phyloP scores from a whole-genome alignment of 2,797 vertebrate genomes.

The Pogonophryne albipinna region DNA sequence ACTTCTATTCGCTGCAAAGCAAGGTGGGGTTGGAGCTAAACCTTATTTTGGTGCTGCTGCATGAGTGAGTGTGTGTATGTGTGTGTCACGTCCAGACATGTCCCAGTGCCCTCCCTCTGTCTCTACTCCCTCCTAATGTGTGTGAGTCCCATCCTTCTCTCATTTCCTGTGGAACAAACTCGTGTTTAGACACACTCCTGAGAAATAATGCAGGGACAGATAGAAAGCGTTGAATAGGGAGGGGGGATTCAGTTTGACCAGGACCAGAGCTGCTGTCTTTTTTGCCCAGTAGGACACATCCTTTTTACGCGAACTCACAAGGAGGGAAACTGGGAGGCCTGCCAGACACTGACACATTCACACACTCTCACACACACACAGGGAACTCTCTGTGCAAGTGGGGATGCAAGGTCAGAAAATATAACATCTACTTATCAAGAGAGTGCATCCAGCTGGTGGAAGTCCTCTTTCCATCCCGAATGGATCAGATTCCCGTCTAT shows the following conservation, averaged over 20 bases:
- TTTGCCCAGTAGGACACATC: constrained; percentile 50
- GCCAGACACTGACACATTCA: constrained; percentile 48
- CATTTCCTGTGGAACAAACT: constrained; percentile 61
- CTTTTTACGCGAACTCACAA: constrained; percentile 27
- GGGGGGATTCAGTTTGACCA: constrained; percentile 55
- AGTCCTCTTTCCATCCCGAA: constrained; percentile 5
- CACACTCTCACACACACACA: constrained; percentile 9
- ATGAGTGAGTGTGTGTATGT: constrained; percentile 15
- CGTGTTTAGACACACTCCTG: constrained; percentile 60
- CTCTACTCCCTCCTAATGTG: constrained; percentile 46
- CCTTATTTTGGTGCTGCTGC: not conserved
- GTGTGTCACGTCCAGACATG: constrained; percentile 71
- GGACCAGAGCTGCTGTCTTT: constrained; percentile 59
- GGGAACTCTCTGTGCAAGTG: constrained; percentile 39
- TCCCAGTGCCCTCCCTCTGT: constrained; percentile 43
- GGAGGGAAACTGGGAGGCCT: constrained; percentile 41
- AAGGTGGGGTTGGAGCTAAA: constrained; percentile 26
- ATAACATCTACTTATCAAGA: constrained; percentile 37
- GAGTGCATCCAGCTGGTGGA: constrained; percentile 50
- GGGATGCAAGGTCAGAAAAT: constrained; percentile 49
- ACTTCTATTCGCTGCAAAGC: constrained; percentile 4
- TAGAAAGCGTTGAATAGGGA: not conserved
- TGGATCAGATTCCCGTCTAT: constrained; percentile 5
- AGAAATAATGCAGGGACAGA: constrained; percentile 35
- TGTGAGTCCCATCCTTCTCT: constrained; percentile 43